Conservation (phyloP, 64 coral and sea anemone species). For the Pocillopora verrucosa region DNA sequence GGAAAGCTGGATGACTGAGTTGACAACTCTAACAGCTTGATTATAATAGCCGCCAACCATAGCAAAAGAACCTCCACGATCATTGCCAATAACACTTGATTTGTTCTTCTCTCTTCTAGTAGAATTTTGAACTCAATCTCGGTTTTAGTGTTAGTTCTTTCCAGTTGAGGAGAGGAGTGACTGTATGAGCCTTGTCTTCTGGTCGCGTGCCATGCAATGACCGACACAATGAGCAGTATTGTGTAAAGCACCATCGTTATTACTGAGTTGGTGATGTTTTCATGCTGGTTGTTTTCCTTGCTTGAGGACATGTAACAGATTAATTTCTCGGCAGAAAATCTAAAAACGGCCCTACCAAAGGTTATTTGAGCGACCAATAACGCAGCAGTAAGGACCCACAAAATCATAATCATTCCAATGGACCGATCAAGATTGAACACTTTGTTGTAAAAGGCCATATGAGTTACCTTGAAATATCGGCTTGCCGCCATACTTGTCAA, state of each 20-base stretch:
- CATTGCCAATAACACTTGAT: not conserved
- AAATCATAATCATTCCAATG: constrained; percentile 9
- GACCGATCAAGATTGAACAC: not conserved
- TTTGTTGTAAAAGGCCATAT: not conserved
- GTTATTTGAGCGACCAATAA: not conserved
- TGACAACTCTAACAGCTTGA: not conserved
- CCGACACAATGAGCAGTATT: not conserved
- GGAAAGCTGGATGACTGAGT: not conserved
- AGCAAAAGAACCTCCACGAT: not conserved
- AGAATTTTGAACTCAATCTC: not conserved
- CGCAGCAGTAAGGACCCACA: not conserved
- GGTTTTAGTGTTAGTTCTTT: not conserved
- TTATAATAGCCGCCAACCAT: constrained; percentile 16
- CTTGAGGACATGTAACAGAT: constrained; percentile 2
- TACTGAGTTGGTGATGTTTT: not conserved
- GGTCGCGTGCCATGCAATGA: not conserved
- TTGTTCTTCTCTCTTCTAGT: constrained; percentile 6
- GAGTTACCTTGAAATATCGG: not conserved
- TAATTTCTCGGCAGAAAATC: not conserved
- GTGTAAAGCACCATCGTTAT: not conserved
- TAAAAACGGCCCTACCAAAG: not conserved
- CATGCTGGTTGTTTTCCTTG: not conserved
- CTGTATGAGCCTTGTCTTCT: not conserved
- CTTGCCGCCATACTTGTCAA: not conserved
- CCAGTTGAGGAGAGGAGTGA: not conserved